phyloP scores from a whole-genome alignment of 2,888 invertebrate genomes.

The Chloroclystis v-ata region DNA sequence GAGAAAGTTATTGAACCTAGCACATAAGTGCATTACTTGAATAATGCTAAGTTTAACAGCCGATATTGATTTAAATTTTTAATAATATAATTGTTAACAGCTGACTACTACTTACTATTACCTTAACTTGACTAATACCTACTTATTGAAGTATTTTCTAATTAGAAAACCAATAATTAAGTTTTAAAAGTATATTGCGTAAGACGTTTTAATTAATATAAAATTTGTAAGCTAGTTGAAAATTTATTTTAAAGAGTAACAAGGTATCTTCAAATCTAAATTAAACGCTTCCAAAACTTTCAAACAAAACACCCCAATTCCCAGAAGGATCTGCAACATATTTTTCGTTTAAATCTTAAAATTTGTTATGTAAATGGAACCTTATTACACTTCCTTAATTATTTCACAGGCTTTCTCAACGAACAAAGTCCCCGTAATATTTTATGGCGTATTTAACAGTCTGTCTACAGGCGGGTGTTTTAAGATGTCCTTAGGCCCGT shows the following conservation, averaged over 20 bases:
- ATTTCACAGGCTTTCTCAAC: slow-evolving; percentile 59
- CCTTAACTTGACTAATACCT: too few species aligned
- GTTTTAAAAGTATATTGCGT: too few species aligned
- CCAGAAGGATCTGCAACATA: slow-evolving; percentile 57
- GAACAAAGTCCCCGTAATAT: slow-evolving; percentile 59
- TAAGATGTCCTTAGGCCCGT: slow-evolving; percentile 41
- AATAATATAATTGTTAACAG: too few species aligned
- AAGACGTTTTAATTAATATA: too few species aligned
- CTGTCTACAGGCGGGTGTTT: slow-evolving; percentile 51
- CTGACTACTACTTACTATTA: too few species aligned
- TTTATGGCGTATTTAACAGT: slow-evolving; percentile 64
- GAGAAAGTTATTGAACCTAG: slow-evolving; percentile 3
- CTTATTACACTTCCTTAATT: slow-evolving; percentile 70
- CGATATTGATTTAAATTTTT: too few species aligned
- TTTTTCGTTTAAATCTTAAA: slow-evolving; percentile 50
- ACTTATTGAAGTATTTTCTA: neutral
- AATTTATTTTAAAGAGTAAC: too few species aligned
- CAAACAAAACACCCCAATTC: slow-evolving; percentile 43
- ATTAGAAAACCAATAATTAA: neutral
- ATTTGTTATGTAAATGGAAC: slow-evolving; percentile 68
- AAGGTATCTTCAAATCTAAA: neutral
- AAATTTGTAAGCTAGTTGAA: too few species aligned
- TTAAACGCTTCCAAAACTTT: slow-evolving; percentile 32
- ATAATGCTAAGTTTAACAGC: too few species aligned
- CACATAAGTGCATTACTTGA: neutral